These are phyloP conservation scores for Yponomeuta evonymella DNA, from an alignment of 2,888 invertebrate species.

Conservation along the genomic window DNA sequence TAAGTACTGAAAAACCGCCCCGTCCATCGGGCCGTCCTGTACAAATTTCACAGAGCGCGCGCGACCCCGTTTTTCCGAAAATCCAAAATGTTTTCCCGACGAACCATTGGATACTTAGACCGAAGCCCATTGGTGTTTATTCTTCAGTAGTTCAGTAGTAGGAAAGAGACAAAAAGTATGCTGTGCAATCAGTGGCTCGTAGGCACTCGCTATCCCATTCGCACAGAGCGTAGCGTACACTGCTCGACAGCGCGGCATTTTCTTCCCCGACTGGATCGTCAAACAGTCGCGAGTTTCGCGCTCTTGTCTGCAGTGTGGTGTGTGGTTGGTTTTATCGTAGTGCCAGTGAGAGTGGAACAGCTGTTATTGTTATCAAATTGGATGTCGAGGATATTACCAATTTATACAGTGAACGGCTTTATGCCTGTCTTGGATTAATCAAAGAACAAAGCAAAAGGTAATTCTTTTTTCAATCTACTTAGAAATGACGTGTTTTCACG, in stretches of 20 bases:
- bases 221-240: neutral
- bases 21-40: no score
- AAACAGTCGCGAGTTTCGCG: conserved; percentile 52
- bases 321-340: conserved; percentile 38
- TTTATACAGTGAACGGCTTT: conserved; percentile 6
- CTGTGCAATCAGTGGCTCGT: neutral
- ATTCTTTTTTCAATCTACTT: conserved; percentile 2
- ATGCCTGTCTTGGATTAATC: conserved; percentile 11
- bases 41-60: neutral
- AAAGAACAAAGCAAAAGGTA: conserved; percentile 14
- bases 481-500: conserved; percentile 6
- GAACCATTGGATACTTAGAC: neutral
- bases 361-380: conserved; percentile 15
- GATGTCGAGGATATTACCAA: conserved; percentile 34
- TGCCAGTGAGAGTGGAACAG: conserved; percentile 48
- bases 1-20: no score
- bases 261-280: neutral
- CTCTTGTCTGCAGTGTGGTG: conserved; percentile 52
- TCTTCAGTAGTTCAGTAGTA: no score
- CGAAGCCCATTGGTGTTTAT: neutral
- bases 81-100: neutral
- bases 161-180: neutral
- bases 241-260: neutral
- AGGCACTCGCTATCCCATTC: neutral
- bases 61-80: neutral